A percentile compares a stretch with the other conserved stretches of the same genome.
phyloP scores from a whole-genome alignment of 2,888 invertebrate genomes.

The Coelinius sp. region DNA sequence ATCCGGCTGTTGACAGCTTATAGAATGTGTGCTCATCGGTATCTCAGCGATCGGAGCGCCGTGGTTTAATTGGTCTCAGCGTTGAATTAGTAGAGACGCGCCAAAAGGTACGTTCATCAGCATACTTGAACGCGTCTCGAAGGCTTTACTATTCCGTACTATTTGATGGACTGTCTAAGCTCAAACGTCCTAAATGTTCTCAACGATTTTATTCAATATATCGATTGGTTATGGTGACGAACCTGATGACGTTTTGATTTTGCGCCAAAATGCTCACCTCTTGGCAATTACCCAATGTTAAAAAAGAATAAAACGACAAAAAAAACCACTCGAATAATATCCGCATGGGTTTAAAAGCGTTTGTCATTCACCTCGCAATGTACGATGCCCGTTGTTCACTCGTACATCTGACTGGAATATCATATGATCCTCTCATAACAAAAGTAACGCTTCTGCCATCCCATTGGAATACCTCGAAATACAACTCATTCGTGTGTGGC shows the following conservation, averaged over 20 bases:
- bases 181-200: not conserved
- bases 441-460: slow-evolving; percentile 54
- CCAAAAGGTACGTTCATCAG: slow-evolving; percentile 2
- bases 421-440: slow-evolving; percentile 65
- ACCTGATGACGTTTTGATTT: slow-evolving; percentile 26
- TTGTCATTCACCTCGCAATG: slow-evolving; percentile 66
- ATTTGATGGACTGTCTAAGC: not conserved
- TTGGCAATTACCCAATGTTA: slow-evolving; percentile 69
- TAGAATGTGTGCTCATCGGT: slow-evolving; percentile 29
- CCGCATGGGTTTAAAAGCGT: slow-evolving; percentile 35
- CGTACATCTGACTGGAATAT: slow-evolving; percentile 67
- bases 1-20: slow-evolving; percentile 19
- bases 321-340: slow-evolving; percentile 22
- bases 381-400: slow-evolving; percentile 67
- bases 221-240: not conserved
- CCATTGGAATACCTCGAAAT: slow-evolving; percentile 33
- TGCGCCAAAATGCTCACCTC: slow-evolving; percentile 64
- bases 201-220: not conserved
- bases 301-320: slow-evolving; percentile 48
- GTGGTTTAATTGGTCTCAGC: slow-evolving; percentile 32
- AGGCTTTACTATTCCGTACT: not conserved
- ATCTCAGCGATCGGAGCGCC: slow-evolving; percentile 21
- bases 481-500: slow-evolving; percentile 24
- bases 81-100: slow-evolving; percentile 29
- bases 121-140: not conserved